These are phyloP conservation scores for Cyclargus thomasi DNA, from an alignment of 1,140 invertebrate genomes.

Conservation along the genomic window DNA sequence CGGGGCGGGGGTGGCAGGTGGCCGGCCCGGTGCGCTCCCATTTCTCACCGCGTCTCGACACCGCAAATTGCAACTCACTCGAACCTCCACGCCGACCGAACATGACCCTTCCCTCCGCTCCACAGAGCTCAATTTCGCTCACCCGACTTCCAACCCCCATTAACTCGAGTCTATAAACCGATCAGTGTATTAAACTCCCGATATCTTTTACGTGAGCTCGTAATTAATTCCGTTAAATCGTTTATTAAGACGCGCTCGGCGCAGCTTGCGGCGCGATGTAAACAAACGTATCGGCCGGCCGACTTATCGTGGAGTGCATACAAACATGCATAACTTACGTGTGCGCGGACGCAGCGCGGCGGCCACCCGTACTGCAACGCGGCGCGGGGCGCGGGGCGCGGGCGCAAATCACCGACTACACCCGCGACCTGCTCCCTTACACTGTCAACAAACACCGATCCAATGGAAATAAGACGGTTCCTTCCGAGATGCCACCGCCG, in stretches of 20 bases:
- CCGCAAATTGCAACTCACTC: conserved; percentile 37
- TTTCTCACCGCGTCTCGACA: conserved; percentile 39
- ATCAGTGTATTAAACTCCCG: background rate
- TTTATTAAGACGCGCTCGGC: background rate
- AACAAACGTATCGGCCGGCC: conserved; percentile 46
- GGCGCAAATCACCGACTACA: conserved; percentile 59
- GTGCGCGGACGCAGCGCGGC: conserved; percentile 35
- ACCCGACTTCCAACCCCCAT: conserved; percentile 3
- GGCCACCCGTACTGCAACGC: conserved; percentile 17
- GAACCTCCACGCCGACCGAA: conserved; percentile 16
- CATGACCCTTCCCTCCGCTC: conserved; percentile 15
- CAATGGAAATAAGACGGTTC: conserved; percentile 61
- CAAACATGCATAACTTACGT: conserved; percentile 65
- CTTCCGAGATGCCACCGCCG: conserved; percentile 24
- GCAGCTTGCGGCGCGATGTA: conserved; percentile 30
- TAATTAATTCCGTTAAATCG: conserved; percentile 6
- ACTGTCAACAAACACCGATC: conserved; percentile 65
- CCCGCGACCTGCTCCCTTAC: conserved; percentile 42
- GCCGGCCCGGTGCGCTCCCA: conserved; percentile 31
- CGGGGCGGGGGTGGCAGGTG: conserved; percentile 27
- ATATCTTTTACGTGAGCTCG: conserved; percentile 5
- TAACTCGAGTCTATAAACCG: conserved; percentile 3
- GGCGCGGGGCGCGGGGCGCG: conserved; percentile 41
- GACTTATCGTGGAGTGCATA: conserved; percentile 44
- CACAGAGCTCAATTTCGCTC: conserved; percentile 11